A percentile compares a stretch with the other conserved stretches of the same genome.
Evolutionary conservation across 2,797 vertebrate genomes (phyloP).

Genomic region (Arrhamphus sclerolepis): DNA sequence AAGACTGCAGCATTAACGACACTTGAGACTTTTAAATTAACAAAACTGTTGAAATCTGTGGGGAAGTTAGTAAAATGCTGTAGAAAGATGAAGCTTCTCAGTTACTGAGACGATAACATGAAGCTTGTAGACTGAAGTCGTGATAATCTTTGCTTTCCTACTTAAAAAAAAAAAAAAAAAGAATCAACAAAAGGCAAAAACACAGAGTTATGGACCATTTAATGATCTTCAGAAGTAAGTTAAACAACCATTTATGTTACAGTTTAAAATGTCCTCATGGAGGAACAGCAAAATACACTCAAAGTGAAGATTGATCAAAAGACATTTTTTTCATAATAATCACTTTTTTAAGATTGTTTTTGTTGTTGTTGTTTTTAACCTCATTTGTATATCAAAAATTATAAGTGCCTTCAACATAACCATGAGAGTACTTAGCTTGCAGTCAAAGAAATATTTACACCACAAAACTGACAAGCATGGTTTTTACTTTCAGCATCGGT

Average conservation of each 20-base stretch:
- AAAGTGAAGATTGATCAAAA: conserved; percentile 84
- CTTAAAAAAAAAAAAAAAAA: conserved; percentile 36
- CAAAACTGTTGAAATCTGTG: not conserved
- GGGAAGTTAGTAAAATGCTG: no score
- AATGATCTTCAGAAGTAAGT: conserved; percentile 85
- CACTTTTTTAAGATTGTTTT: conserved; percentile 71
- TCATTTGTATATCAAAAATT: conserved; percentile 77
- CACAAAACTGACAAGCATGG: conserved; percentile 75
- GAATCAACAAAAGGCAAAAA: conserved; percentile 30
- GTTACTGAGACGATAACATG: not conserved
- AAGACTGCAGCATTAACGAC: conserved; percentile 38
- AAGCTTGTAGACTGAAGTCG: not conserved
- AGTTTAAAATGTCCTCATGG: conserved; percentile 88
- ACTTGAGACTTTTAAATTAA: not conserved
- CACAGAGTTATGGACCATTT: conserved; percentile 83
- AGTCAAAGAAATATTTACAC: conserved; percentile 76
- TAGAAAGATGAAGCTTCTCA: not conserved
- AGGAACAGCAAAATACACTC: conserved; percentile 87
- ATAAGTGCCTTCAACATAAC: conserved; percentile 87
- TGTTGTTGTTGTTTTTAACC: conserved; percentile 46
- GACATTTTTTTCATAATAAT: conserved; percentile 80
- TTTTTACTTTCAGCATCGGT: conserved; percentile 82
- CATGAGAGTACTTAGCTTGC: conserved; percentile 69
- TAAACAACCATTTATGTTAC: conserved; percentile 87
- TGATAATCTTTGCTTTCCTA: no score